Evolutionary conservation across 2,888 invertebrate genomes (phyloP).

Genomic region (Cylindroiulus punctatus): DNA sequence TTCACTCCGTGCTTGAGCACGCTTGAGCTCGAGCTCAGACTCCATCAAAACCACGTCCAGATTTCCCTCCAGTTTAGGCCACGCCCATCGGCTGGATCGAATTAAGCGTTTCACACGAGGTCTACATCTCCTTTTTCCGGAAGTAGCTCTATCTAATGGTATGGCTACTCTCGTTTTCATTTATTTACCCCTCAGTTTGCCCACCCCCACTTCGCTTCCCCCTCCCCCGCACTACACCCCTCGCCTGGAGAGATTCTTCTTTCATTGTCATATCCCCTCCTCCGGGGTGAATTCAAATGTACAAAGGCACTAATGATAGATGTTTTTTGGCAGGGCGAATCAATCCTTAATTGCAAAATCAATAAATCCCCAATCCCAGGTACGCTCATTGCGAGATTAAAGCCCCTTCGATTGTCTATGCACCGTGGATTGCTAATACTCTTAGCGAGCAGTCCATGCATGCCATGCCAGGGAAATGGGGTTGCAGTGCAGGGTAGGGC

Average conservation of each 20-base stretch:
- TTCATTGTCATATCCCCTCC: conserved; percentile 55
- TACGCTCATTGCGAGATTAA: conserved; percentile 52
- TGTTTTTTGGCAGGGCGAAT: conserved; percentile 58
- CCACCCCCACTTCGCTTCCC: neutral
- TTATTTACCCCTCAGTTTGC: conserved; percentile 11
- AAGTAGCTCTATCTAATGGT: conserved; percentile 38
- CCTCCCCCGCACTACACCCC: conserved; percentile 46
- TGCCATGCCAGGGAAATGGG: conserved; percentile 31
- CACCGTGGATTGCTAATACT: conserved; percentile 49
- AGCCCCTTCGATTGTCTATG: conserved; percentile 52
- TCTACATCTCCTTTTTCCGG: neutral
- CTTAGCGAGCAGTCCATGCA: conserved; percentile 48
- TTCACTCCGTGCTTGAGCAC: too few relatives aligned
- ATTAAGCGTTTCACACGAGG: conserved; percentile 6
- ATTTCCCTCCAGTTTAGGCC: neutral
- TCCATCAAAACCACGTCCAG: neutral
- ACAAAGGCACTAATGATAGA: conserved; percentile 56
- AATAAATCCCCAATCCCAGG: conserved; percentile 58
- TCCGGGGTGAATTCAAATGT: conserved; percentile 55
- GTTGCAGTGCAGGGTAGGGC: neutral
- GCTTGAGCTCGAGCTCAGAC: too few relatives aligned
- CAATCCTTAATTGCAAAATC: conserved; percentile 60
- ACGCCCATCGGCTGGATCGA: neutral
- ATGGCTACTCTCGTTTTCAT: conserved; percentile 38
- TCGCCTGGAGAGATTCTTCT: conserved; percentile 50